Evolutionary conservation across 2,113 vertebrate species (phyloP), one percentile per base, ranked within the genome.

Genomic region (Mustela lutreola): DNA sequence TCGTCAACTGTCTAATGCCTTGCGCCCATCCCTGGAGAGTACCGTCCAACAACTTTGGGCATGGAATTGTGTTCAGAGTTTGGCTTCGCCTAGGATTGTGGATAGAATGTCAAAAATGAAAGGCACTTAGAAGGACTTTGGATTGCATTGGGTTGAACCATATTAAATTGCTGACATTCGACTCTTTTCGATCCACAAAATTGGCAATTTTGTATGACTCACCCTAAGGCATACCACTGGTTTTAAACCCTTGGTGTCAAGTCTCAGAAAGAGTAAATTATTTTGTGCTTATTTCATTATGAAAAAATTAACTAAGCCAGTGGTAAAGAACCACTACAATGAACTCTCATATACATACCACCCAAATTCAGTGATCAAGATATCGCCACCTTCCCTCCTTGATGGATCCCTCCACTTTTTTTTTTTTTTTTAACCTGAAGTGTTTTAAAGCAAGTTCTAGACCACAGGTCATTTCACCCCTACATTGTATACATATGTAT

Each of bases 201-300:
- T 56, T 3, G 36, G 36, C 36, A 36, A 5, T 50, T 80, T 62
- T 42, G 4, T 65, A 22, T 65, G 42, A 3, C 65, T 75, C 82
- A 81, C 7, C 11, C 11, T 45, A 39, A 31, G 15, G 26, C n/a
- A 18, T 65, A 53, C 26, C 45, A 56, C 58, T 82, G 42, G 39
- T 84, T 93, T 96, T 28, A 67, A 87, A 21, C 60, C 33, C 53
- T 70, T 92, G 24, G 31, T 28, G 53, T 39, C 33, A 65, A 28
- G 3, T 18, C 36, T 58, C 78, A 92, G 42, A 96, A 92, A 89
- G 33, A 75, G 16, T 45, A 67, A 73, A 53, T 84, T 58, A 24
- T 15, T 75, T 48, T 92, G 75, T 93, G 85, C n/a, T 56, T 89
- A 81, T 80, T 83, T 84, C 79, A 26, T 81, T 93, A 58, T 56